These are phyloP conservation scores for Pachyseris speciosa DNA, from an alignment of 64 coral and sea anemone species.

Conservation along the genomic window DNA sequence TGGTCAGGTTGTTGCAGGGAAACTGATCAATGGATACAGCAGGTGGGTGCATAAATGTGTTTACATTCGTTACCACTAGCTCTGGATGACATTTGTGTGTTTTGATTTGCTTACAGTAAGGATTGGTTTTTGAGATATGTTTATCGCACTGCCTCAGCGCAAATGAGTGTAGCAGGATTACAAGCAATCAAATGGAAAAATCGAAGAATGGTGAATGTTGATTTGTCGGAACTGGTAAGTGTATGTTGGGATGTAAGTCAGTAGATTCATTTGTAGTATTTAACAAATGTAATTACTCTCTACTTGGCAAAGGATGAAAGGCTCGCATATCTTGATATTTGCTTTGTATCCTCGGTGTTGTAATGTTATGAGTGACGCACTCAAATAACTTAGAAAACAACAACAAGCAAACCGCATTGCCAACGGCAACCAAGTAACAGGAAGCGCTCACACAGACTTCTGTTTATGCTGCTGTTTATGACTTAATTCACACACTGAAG, in stretches of 20 bases:
- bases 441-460: too few relatives aligned
- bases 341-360: too few relatives aligned
- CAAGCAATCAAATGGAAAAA: slow-evolving; percentile 76
- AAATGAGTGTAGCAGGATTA: slow-evolving; percentile 74
- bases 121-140: slow-evolving; percentile 91
- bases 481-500: too few relatives aligned
- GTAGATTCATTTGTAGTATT: too few relatives aligned
- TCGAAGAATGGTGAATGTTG: slow-evolving; percentile 82
- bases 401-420: too few relatives aligned
- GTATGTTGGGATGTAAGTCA: neutral
- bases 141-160: slow-evolving; percentile 77
- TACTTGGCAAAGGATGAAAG: too few relatives aligned
- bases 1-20: slow-evolving; percentile 78
- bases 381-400: too few relatives aligned
- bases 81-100: neutral
- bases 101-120: slow-evolving; percentile 28
- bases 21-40: slow-evolving; percentile 88
- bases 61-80: neutral
- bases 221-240: slow-evolving; percentile 79
- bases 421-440: too few relatives aligned
- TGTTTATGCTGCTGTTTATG: too few relatives aligned
- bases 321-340: too few relatives aligned
- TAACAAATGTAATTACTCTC: too few relatives aligned
- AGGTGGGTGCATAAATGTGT: slow-evolving; percentile 36
- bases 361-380: too few relatives aligned